Evolutionary conservation across 2,113 vertebrate genomes (phyloP).

Genomic region (Dasyornis broadbenti): DNA sequence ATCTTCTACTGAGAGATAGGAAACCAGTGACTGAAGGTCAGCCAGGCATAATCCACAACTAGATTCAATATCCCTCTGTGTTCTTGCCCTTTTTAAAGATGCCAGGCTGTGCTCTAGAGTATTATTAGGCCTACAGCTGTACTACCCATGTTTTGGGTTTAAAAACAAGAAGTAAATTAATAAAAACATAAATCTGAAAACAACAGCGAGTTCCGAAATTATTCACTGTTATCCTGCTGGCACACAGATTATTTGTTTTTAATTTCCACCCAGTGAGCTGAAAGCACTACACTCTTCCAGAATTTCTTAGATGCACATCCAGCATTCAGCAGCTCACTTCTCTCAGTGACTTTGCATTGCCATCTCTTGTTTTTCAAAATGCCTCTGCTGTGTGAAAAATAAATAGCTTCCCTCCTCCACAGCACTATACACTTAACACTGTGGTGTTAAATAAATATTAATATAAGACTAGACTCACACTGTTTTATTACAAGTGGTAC

Average conservation of each 20-base stretch:
- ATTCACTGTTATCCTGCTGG: constrained; percentile 2
- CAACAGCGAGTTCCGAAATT: constrained; percentile 5
- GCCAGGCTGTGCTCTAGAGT: neutral
- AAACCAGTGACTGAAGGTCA: neutral
- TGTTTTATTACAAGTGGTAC: constrained; percentile 4
- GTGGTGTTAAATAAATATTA: constrained; percentile 45
- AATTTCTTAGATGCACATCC: neutral
- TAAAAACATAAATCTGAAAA: constrained; percentile 15
- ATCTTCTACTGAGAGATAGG: neutral
- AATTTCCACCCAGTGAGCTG: neutral
- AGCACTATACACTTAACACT: neutral
- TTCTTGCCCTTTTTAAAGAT: neutral
- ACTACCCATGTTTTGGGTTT: neutral
- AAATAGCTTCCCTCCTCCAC: constrained; percentile 27
- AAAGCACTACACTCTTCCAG: neutral
- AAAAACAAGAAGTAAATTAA: constrained; percentile 26
- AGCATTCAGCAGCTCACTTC: neutral
- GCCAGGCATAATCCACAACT: neutral
- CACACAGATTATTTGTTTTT: constrained; percentile 31
- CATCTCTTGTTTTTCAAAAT: constrained; percentile 33
- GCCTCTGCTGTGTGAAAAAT: constrained; percentile 42
- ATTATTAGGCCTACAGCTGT: neutral
- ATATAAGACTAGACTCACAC: neutral
- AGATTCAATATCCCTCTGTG: neutral
- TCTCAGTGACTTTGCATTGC: neutral